Percentiles rank a stretch among this genome's conserved stretches.
Evolutionary conservation across 2,113 vertebrate genomes (phyloP).

Genomic region (Catharus minimus): DNA sequence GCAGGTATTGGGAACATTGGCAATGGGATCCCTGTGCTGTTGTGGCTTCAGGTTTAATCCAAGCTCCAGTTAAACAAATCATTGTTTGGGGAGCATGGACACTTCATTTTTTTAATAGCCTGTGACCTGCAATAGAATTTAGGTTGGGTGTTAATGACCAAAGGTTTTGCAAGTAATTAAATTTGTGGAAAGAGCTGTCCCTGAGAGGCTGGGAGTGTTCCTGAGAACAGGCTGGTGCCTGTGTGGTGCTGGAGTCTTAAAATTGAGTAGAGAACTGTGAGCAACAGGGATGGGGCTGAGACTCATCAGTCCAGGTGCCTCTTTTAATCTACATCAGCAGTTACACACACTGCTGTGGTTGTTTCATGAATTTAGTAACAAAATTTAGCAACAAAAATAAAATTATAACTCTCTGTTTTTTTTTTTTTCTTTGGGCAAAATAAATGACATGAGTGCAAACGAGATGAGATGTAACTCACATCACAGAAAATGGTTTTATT

Average conservation of each 20-base stretch:
- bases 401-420: not conserved
- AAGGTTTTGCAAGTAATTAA: slow-evolving; percentile 76
- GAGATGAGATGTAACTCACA: not conserved
- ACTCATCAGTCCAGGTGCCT: not conserved
- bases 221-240: not conserved
- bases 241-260: not conserved
- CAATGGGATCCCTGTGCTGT: not conserved
- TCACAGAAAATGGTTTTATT: not conserved
- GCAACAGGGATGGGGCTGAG: not conserved
- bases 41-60: not conserved
- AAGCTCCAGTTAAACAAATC: not conserved
- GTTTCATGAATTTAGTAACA: too few relatives aligned
- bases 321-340: not conserved
- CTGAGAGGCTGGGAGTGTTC: slow-evolving; percentile 44
- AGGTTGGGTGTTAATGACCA: slow-evolving; percentile 75
- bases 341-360: not conserved
- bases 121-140: slow-evolving; percentile 66
- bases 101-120: slow-evolving; percentile 63
- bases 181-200: slow-evolving; percentile 58
- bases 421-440: not conserved
- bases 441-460: not conserved
- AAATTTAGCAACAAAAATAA: not conserved
- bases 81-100: slow-evolving; percentile 42
- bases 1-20: not conserved
- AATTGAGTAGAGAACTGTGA: not conserved